Evolutionary conservation across 2,888 invertebrate species (phyloP).

Genomic region (Diarsia mendica): DNA sequence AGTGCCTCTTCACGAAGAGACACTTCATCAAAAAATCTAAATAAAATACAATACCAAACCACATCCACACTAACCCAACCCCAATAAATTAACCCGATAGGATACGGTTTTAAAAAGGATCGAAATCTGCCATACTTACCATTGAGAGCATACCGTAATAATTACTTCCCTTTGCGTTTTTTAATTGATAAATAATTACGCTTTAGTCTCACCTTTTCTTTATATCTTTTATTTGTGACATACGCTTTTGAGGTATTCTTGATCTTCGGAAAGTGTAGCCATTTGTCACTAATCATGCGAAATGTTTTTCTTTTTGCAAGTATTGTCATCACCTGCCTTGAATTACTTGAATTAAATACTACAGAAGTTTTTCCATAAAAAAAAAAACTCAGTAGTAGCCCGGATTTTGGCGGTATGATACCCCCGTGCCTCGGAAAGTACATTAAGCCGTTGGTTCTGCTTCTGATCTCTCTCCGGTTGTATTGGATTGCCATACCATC

Average conservation of each 20-base stretch:
- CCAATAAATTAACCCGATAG: constrained; percentile 40
- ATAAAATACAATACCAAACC: neutral
- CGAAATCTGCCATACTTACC: constrained; percentile 49
- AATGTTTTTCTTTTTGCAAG: neutral
- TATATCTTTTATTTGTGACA: constrained; percentile 14
- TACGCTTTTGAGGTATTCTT: neutral
- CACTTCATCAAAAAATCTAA: no score
- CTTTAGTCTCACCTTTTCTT: constrained; percentile 35
- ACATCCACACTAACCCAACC: constrained; percentile 24
- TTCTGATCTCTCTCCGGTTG: no score
- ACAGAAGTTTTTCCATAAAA: no score
- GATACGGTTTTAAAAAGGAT: constrained; percentile 53
- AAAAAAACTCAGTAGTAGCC: no score
- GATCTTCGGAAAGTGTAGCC: constrained; percentile 17
- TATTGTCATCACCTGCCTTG: neutral
- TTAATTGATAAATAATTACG: constrained; percentile 20
- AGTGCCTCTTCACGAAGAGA: no score
- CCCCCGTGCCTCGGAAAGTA: no score
- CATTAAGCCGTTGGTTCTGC: no score
- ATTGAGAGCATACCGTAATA: constrained; percentile 29
- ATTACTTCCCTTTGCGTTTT: constrained; percentile 43
- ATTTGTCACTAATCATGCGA: neutral
- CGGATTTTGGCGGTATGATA: no score
- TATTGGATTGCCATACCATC: no score
- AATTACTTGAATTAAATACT: neutral